Percentiles rank a stretch among this genome's conserved stretches.
phyloP scores from a whole-genome alignment of 2,113 vertebrate species.

The Recurvirostra avosetta region DNA sequence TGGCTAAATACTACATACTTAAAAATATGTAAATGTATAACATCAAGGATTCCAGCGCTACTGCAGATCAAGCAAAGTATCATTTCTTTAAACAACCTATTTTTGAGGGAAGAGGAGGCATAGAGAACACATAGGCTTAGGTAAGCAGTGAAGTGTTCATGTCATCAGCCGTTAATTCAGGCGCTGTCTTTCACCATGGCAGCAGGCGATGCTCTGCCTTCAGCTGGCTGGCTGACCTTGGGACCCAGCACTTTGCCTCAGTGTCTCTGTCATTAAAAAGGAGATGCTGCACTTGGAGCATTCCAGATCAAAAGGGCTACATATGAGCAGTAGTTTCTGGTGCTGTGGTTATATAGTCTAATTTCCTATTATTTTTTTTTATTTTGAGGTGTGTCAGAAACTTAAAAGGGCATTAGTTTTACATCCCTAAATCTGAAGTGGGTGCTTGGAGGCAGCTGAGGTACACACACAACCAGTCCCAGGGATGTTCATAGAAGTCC shows the following conservation, averaged over 20 bases:
- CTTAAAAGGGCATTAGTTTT: neutral
- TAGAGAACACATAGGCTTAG: rapidly evolving
- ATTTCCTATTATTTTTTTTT: neutral
- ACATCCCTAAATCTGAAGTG: neutral
- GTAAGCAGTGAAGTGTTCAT: rapidly evolving
- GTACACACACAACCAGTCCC: neutral
- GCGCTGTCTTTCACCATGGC: neutral
- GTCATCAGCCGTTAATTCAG: neutral
- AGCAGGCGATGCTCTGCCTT: neutral
- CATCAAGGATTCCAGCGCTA: rapidly evolving
- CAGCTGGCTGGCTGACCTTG: neutral
- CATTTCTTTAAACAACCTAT: neutral
- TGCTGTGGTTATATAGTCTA: rapidly evolving
- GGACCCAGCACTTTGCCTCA: neutral
- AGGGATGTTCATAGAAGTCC: neutral
- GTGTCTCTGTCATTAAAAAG: neutral
- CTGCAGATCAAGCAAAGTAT: neutral
- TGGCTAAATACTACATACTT: neutral
- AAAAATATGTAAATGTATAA: neutral
- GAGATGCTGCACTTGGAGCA: neutral
- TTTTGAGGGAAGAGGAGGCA: neutral
- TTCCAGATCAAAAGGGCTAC: neutral
- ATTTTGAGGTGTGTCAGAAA: neutral
- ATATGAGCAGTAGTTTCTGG: neutral
- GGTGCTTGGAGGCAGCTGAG: rapidly evolving